These are phyloP conservation scores for Actinopyga echinites DNA, from an alignment of 53 echinoderm and acorn worm genomes.

Conservation along the genomic window DNA sequence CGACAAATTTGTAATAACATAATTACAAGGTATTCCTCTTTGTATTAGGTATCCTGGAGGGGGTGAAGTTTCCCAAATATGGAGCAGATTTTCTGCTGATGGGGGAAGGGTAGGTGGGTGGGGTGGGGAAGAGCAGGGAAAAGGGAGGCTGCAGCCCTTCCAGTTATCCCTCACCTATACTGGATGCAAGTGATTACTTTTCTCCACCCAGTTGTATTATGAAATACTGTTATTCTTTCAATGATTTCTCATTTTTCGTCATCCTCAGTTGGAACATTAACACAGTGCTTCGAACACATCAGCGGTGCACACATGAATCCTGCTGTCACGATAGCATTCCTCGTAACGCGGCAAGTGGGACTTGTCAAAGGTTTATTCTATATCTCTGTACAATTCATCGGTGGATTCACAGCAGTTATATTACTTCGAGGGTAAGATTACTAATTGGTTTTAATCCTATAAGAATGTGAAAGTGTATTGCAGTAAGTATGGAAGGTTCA, in stretches of 20 bases:
- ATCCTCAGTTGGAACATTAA: conserved; percentile 74
- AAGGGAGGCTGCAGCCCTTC: too few relatives aligned
- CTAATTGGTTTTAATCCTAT: too few relatives aligned
- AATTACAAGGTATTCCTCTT: too few relatives aligned
- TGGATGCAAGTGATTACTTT: not conserved
- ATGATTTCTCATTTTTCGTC: not conserved
- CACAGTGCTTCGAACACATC: conserved; percentile 98
- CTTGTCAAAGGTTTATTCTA: conserved; percentile 69
- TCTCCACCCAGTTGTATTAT: not conserved
- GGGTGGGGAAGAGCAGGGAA: too few relatives aligned
- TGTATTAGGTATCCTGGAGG: too few relatives aligned
- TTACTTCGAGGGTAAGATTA: conserved; percentile 78
- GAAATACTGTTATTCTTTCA: not conserved
- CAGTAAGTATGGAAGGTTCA: too few relatives aligned
- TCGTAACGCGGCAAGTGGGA: conserved; percentile 73
- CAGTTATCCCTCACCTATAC: not conserved
- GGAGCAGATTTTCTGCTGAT: too few relatives aligned
- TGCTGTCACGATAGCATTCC: conserved; percentile 67
- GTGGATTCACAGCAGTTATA: conserved; percentile 79
- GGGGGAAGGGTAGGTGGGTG: too few relatives aligned
- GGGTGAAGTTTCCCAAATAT: too few relatives aligned
- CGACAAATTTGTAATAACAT: too few relatives aligned
- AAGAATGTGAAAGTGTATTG: too few relatives aligned
- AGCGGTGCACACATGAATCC: conserved; percentile 97
- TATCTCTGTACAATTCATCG: conserved; percentile 78